Base-by-base conservation (phyloP, 2,113 vertebrate species). In the Gambusia affinis region DNA sequence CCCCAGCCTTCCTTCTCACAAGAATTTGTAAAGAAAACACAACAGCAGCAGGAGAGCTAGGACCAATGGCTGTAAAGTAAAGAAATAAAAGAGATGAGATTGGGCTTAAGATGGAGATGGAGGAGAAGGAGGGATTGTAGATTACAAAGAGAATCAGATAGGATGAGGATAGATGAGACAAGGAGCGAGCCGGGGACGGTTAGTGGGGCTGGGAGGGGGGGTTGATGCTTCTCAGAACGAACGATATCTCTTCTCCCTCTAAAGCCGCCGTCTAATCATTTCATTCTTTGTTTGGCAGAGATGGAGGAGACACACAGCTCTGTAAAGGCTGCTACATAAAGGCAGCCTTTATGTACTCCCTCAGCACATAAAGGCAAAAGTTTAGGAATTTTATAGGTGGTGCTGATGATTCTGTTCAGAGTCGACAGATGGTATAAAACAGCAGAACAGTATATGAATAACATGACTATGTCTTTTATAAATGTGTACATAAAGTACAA, bases 41-140 rank as follows among this genome's bases (percentile, higher is more conserved):
- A 79, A 37, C 82, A 61, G 77, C 79, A 77, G 87, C 51, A 42
- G 61, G 85, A 85, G 81, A 86, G 84, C 24, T 42, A 69, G 77
- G 14, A 72, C 69, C 60, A 54, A 77, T 14, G 70, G 44, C 54
- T 76, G 82, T 64, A 78, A 72, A 42, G 69, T 29, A 12, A 70
- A 72, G 79, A 78, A 81, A 88, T 87, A 81, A 87, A 80, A 85
- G 75, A 90, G 79, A 88, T 83, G 75, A 81, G 83, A 90, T 81
- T 60, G 74, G 57, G 82, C 72, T 72, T 72, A 73, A 85, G 73
- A 54, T 29, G 28, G 75, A 88, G 78, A 65, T 33, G 47, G 47
- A 57, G 22, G 51, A 57, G 79, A 73, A 82, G 60, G 86, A 87
- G 74, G 76, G 51, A 57, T 57, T 57, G 84, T 1, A 54, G 84